Evolutionary conservation across 92 coral and sea anemone species (phyloP).

Genomic region (Zoanthus sociatus): DNA sequence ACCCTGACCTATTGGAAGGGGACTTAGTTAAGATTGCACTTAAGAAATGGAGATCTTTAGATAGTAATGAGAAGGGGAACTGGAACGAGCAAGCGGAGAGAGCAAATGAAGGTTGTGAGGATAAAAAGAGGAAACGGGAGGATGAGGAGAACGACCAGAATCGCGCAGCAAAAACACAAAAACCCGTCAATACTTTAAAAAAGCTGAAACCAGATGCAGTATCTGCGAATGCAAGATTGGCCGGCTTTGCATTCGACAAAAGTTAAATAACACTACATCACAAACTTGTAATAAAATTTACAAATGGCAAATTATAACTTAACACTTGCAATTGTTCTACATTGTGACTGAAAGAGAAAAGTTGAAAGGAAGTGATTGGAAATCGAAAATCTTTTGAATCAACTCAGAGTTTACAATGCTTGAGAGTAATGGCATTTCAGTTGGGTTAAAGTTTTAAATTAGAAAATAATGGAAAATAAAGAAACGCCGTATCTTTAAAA

Average conservation of each 20-base stretch:
- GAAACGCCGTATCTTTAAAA: too few relatives aligned
- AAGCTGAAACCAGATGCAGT: conserved; percentile 13
- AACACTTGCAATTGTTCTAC: too few relatives aligned
- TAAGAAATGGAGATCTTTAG: conserved; percentile 83
- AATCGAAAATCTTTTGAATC: too few relatives aligned
- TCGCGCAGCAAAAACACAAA: not conserved
- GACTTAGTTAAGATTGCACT: conserved; percentile 86
- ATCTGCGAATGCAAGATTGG: conserved; percentile 68
- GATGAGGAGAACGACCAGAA: conserved; percentile 22
- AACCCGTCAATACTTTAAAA: not conserved
- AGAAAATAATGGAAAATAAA: too few relatives aligned
- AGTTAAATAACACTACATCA: not conserved
- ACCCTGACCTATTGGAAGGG: conserved; percentile 76
- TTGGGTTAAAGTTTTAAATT: too few relatives aligned
- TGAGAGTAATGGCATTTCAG: too few relatives aligned
- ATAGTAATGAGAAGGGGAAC: conserved; percentile 73
- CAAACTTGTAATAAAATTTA: not conserved
- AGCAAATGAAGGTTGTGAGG: conserved; percentile 53
- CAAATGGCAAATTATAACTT: not conserved
- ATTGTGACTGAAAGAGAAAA: too few relatives aligned
- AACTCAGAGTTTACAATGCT: too few relatives aligned
- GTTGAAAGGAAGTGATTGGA: too few relatives aligned
- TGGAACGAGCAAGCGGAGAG: conserved; percentile 85
- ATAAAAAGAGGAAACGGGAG: conserved; percentile 37
- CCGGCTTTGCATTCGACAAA: conserved; percentile 89